Base-by-base conservation (phyloP, 2,797 vertebrate genomes). In the Chelon labrosus region DNA sequence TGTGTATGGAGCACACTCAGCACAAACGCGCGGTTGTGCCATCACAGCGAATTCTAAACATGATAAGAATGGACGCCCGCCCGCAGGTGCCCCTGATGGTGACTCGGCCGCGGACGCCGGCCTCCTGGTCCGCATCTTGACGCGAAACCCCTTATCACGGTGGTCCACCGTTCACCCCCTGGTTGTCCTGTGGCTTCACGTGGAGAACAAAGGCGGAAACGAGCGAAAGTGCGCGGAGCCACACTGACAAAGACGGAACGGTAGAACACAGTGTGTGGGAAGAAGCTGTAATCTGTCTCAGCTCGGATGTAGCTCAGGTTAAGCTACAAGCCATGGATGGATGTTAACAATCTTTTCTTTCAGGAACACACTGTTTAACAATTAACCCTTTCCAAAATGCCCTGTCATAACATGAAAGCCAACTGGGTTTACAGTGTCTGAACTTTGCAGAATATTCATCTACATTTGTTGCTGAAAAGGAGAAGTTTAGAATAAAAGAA, bases 161-260 rank as follows among this genome's bases (percentile, higher is more conserved):
- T 91, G 89, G 78, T 92, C 91, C 83, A 86, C 85, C 42, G 71
- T 86, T 79, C 82, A 84, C 82, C 88, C 62, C 84, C 22, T 13
- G 88, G 75, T 79, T 88, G 68, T 91, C 83, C 75, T 90, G 75
- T 12, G 83, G 90, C 86, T 89, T 91, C 93, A 93, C 65, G 89
- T 82, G 75, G 90, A 93, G 90, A 92, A 94, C 84, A 94, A 94
- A 94, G 78, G 82, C 90, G 66, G 89, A 77, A 83, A 87, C 67
- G 83, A 93, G 73, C 86, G 76, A 85, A 84, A 68, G 47, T 59
- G 41, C 51, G 60, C 19, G 60, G 67, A 70, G 42, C 35, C 53
- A 54, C 31, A 72, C 10, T 56, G 17, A 46, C 70, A 46, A 35
- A 35, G 20, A 62, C 62, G 51, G n/a, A 39, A 14, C 37, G 51